These are phyloP conservation scores for Percina caprodes DNA, from an alignment of 2,113 vertebrate genomes.

Conservation along the genomic window DNA sequence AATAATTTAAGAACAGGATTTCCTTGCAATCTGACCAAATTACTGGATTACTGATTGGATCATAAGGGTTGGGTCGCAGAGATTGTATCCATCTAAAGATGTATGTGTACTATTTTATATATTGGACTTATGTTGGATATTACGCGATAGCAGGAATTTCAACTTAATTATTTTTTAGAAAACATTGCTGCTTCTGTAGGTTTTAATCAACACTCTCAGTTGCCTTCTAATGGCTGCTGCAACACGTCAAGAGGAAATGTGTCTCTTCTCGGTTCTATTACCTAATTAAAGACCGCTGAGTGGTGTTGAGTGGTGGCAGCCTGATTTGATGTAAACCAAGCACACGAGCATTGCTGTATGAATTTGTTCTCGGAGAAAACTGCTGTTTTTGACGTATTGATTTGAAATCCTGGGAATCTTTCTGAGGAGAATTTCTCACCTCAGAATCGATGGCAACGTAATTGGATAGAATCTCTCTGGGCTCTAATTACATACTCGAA, in stretches of 20 bases:
- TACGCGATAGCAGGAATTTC: not conserved
- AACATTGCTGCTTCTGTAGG: conserved; percentile 7
- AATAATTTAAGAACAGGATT: conserved; percentile 60
- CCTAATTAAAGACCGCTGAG: conserved; percentile 52
- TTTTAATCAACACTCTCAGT: conserved; percentile 35
- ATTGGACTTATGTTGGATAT: not conserved
- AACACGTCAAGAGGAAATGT: conserved; percentile 14
- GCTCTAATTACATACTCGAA: conserved; percentile 71
- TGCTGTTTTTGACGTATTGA: conserved; percentile 73
- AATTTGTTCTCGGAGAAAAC: conserved; percentile 47
- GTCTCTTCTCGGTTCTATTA: conserved; percentile 26
- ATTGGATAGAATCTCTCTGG: conserved; percentile 67
- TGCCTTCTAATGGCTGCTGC: conserved; percentile 25
- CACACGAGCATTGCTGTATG: not conserved
- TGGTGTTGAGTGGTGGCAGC: conserved; percentile 26
- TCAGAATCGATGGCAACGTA: conserved; percentile 68
- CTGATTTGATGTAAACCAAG: conserved; percentile 48
- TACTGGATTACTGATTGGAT: conserved; percentile 14
- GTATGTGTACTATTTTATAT: not conserved
- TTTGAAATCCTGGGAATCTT: conserved; percentile 62
- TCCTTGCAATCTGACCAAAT: conserved; percentile 32
- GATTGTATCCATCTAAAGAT: conserved; percentile 6
- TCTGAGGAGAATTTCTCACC: conserved; percentile 59
- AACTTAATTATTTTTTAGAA: conserved; percentile 10
- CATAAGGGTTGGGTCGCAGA: conserved; percentile 2